A percentile compares a stretch with the other conserved stretches of the same genome.
Conservation (phyloP, 2,113 vertebrate species). For the Gavialis gangeticus region DNA sequence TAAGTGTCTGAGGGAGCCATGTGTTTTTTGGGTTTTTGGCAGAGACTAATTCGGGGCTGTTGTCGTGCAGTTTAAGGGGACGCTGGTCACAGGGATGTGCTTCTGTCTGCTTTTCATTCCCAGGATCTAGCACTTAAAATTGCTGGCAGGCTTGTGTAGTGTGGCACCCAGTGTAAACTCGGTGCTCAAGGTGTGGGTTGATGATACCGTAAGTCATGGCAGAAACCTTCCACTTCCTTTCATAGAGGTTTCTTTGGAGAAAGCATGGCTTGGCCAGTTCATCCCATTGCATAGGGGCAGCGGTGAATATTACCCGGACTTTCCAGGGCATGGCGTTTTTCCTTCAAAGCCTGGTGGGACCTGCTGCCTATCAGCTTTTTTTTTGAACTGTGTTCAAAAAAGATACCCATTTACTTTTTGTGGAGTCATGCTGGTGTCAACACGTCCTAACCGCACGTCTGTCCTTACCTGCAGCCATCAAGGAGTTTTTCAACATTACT, state of each 20-base stretch:
- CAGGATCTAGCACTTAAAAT: neutral
- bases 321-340: neutral
- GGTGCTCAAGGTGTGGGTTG: neutral
- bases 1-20: too few relatives aligned
- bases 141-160: neutral
- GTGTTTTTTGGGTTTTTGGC: neutral
- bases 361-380: neutral
- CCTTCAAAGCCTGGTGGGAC: neutral
- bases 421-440: conserved; percentile 28
- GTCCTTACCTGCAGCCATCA: conserved; percentile 74
- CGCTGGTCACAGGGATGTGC: neutral
- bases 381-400: neutral
- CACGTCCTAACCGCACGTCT: conserved; percentile 54
- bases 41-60: neutral
- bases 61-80: neutral
- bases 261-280: neutral
- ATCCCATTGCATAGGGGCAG: neutral
- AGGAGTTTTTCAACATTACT: conserved; percentile 77
- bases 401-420: neutral
- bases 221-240: neutral
- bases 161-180: neutral
- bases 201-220: neutral
- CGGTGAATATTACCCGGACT: neutral
- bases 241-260: neutral
- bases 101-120: neutral